Percentiles rank a stretch among this genome's conserved stretches.
phyloP scores from a whole-genome alignment of 2,888 invertebrate genomes.

The Drosophila ezoana region DNA sequence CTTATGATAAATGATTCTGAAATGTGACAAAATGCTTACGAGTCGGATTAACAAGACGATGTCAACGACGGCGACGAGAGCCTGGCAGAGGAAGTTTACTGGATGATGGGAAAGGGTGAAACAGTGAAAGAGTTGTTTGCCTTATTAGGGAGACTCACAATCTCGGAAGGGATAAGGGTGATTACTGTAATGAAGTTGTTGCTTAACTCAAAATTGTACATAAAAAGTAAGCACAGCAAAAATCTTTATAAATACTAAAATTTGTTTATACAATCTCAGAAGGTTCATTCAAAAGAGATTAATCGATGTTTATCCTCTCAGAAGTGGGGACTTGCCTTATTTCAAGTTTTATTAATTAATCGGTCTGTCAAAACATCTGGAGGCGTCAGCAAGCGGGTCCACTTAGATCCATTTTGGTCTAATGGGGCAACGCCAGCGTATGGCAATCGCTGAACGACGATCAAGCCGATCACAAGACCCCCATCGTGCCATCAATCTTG shows the following conservation, averaged over 20 bases:
- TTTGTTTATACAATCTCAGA: neutral
- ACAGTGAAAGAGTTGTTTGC: constrained; percentile 49
- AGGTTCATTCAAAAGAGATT: neutral
- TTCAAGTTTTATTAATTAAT: constrained; percentile 6
- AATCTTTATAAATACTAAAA: constrained; percentile 22
- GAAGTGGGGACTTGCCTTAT: neutral
- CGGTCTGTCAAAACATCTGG: constrained; percentile 10
- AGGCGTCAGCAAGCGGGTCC: constrained; percentile 28
- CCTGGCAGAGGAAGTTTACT: constrained; percentile 45
- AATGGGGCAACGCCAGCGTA: constrained; percentile 35
- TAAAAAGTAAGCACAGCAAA: constrained; percentile 11
- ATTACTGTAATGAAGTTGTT: constrained; percentile 70
- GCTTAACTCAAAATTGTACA: constrained; percentile 1
- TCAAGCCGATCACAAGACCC: constrained; percentile 41
- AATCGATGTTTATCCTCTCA: neutral
- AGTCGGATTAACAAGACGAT: constrained; percentile 75
- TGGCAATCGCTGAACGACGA: constrained; percentile 37
- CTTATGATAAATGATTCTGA: constrained; percentile 83
- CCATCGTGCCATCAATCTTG: constrained; percentile 67
- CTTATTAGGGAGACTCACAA: constrained; percentile 14
- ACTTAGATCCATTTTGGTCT: constrained; percentile 45
- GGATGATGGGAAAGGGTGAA: constrained; percentile 15
- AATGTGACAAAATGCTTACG: constrained; percentile 83
- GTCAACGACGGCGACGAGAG: constrained; percentile 39
- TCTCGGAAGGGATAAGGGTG: constrained; percentile 57